Conservation (phyloP, 2,888 invertebrate genomes). For the Noctua janthina region DNA sequence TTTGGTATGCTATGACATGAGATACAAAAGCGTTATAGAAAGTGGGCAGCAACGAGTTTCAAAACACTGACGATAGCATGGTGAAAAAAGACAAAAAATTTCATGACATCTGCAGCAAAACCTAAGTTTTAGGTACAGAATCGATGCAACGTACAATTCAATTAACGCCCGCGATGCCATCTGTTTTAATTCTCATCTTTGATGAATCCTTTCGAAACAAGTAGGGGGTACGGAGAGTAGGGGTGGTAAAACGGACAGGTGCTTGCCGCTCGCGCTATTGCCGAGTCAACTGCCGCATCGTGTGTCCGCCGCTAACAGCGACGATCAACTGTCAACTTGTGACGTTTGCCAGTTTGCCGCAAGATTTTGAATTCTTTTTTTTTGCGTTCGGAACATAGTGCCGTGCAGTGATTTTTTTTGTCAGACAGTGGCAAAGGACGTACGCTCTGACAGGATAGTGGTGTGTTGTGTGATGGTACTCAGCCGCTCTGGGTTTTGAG, state of each 20-base stretch:
- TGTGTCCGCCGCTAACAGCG: constrained; percentile 76
- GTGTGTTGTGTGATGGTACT: constrained; percentile 88
- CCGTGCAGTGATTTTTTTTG: constrained; percentile 75
- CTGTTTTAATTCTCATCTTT: constrained; percentile 77
- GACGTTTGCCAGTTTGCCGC: constrained; percentile 66
- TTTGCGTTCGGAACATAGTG: constrained; percentile 68
- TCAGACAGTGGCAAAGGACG: constrained; percentile 68
- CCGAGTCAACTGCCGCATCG: constrained; percentile 80
- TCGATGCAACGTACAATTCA: constrained; percentile 82
- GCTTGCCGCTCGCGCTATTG: constrained; percentile 82
- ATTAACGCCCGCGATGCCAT: constrained; percentile 74
- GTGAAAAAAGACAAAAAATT: not conserved
- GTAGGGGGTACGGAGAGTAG: constrained; percentile 85
- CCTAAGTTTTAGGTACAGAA: constrained; percentile 62
- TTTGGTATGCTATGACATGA: constrained; percentile 20
- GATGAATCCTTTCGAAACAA: constrained; percentile 87
- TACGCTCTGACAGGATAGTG: constrained; percentile 77
- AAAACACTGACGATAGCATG: constrained; percentile 1
- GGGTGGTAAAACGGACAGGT: constrained; percentile 88
- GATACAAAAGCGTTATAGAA: constrained; percentile 28
- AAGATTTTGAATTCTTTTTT: constrained; percentile 44
- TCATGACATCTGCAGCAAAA: constrained; percentile 43
- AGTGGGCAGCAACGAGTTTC: constrained; percentile 21
- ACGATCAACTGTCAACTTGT: constrained; percentile 71
- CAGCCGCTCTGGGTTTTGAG: constrained; percentile 84